These are phyloP conservation scores for Candidula unifasciata DNA, from an alignment of 2,888 invertebrate species.

Conservation along the genomic window DNA sequence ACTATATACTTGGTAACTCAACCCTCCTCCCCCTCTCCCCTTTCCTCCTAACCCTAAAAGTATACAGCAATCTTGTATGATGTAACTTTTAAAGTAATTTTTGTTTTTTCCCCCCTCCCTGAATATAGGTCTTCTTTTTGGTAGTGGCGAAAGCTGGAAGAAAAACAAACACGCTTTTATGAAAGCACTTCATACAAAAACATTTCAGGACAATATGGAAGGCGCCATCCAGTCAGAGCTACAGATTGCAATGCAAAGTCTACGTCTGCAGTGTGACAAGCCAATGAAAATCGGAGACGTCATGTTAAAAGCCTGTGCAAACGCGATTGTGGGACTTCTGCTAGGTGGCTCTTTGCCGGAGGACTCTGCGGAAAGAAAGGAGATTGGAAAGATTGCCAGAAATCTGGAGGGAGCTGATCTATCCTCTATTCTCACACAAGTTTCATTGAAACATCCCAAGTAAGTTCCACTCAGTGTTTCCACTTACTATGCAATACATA, in stretches of 20 bases:
- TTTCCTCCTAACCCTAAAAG: too few relatives aligned
- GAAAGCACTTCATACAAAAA: constrained; percentile 43
- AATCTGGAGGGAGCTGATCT: constrained; percentile 54
- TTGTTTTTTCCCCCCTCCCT: too few relatives aligned
- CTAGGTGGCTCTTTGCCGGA: constrained; percentile 47
- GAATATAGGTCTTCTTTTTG: constrained; percentile 56
- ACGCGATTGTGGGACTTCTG: constrained; percentile 51
- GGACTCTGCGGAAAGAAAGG: constrained; percentile 46
- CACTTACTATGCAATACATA: too few relatives aligned
- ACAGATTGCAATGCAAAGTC: neutral
- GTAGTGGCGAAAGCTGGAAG: constrained; percentile 54
- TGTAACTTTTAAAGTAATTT: too few relatives aligned
- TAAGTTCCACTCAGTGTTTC: neutral
- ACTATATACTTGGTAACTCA: too few relatives aligned
- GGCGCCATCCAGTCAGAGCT: constrained; percentile 48
- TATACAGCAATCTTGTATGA: too few relatives aligned
- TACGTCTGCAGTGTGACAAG: constrained; percentile 11
- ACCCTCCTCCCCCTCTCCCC: too few relatives aligned
- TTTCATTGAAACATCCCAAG: constrained; percentile 52
- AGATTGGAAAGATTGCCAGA: constrained; percentile 37
- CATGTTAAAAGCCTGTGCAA: constrained; percentile 50
- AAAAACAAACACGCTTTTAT: constrained; percentile 52
- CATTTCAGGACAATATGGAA: constrained; percentile 48
- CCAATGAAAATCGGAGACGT: constrained; percentile 49
- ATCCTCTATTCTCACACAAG: constrained; percentile 52